Conservation (phyloP, 2,888 invertebrate species). For the Cheilosia impressa region DNA sequence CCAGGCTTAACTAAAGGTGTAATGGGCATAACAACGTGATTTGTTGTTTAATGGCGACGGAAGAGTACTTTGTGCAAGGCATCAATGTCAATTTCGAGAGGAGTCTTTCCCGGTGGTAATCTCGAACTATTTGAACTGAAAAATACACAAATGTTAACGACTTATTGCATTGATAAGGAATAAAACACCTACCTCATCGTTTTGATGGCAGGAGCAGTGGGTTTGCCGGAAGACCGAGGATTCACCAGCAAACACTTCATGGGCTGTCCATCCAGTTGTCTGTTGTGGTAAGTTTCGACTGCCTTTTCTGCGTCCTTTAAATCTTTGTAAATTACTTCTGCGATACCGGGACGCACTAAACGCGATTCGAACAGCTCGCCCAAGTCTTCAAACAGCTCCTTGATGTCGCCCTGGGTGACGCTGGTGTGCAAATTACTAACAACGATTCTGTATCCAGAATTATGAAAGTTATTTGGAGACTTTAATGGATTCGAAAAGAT, state of each 20-base stretch:
- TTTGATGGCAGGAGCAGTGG: conserved; percentile 83
- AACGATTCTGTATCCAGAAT: conserved; percentile 91
- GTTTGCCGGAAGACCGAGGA: conserved; percentile 87
- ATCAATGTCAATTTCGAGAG: conserved; percentile 83
- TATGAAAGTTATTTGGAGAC: conserved; percentile 48
- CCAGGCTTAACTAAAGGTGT: conserved; percentile 1
- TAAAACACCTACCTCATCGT: conserved; percentile 77
- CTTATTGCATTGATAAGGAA: neutral
- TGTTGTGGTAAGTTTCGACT: conserved; percentile 95
- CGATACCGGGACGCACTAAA: conserved; percentile 93
- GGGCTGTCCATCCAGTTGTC: conserved; percentile 96
- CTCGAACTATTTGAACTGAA: conserved; percentile 76
- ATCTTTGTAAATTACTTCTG: conserved; percentile 95
- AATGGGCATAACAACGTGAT: neutral
- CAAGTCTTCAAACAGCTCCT: conserved; percentile 96
- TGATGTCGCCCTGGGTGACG: conserved; percentile 95
- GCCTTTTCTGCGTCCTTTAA: conserved; percentile 94
- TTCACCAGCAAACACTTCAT: conserved; percentile 95
- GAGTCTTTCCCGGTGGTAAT: conserved; percentile 78
- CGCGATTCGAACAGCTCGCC: conserved; percentile 93
- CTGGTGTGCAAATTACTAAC: conserved; percentile 94
- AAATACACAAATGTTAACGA: neutral
- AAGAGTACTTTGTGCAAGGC: conserved; percentile 83
- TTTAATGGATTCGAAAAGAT: conserved; percentile 81
- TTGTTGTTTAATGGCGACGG: conserved; percentile 79